Percentiles rank a stretch among this genome's conserved stretches.
phyloP scores from a whole-genome alignment of 1,140 invertebrate genomes.

The Drosophila equinoxialis region DNA sequence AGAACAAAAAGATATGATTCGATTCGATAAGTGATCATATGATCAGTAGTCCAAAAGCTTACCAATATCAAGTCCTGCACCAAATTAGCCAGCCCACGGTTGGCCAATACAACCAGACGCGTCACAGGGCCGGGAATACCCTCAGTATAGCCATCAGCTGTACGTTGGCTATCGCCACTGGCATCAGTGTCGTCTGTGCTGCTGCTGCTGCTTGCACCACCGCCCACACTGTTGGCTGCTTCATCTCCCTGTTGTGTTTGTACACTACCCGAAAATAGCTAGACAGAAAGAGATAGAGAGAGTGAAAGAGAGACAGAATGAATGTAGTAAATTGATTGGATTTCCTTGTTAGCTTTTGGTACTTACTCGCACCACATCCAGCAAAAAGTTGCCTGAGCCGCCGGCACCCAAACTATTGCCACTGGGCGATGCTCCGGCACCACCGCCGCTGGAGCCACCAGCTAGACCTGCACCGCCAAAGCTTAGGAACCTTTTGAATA shows the following conservation, averaged over 20 bases:
- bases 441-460: conserved; percentile 80
- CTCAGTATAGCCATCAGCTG: conserved; percentile 87
- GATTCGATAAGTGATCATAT: neutral
- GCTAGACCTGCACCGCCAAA: conserved; percentile 86
- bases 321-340: too few relatives aligned
- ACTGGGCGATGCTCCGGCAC: conserved; percentile 55
- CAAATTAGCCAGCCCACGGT: conserved; percentile 91
- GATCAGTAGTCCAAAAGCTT: conserved; percentile 65
- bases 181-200: conserved; percentile 81
- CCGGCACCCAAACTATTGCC: conserved; percentile 85
- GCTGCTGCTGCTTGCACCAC: conserved; percentile 84
- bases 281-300: too few relatives aligned
- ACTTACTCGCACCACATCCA: conserved; percentile 93
- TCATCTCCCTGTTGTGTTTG: conserved; percentile 86
- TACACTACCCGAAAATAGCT: conserved; percentile 89
- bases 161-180: conserved; percentile 80
- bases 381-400: conserved; percentile 93
- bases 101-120: conserved; percentile 91
- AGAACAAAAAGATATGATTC: neutral
- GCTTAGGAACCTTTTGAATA: conserved; percentile 87
- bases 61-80: conserved; percentile 93
- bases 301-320: too few relatives aligned
- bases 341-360: neutral
- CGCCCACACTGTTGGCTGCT: conserved; percentile 84
- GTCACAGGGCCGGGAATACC: conserved; percentile 93